Evolutionary conservation across 2,113 vertebrate genomes (phyloP).

Genomic region (Carettochelys insculpta): DNA sequence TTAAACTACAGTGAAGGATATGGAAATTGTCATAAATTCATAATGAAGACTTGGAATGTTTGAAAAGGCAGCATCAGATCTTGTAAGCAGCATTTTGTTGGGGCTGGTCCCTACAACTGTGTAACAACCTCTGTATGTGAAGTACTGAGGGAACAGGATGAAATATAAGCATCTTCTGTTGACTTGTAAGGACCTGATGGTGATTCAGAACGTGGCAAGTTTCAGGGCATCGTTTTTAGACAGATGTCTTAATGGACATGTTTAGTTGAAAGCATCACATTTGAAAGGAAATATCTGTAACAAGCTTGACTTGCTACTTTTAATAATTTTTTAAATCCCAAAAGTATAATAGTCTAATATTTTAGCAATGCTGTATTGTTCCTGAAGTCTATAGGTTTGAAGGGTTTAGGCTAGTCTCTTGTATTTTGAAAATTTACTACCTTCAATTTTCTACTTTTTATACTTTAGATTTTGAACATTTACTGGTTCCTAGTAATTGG

Average conservation of each 20-base stretch:
- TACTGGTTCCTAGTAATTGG: slow-evolving; percentile 7
- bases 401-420: slow-evolving; percentile 29
- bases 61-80: slow-evolving; percentile 35
- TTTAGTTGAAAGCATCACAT: slow-evolving; percentile 46
- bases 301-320: slow-evolving; percentile 28
- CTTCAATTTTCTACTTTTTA: slow-evolving; percentile 66
- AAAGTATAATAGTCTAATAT: slow-evolving; percentile 1
- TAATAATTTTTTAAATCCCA: slow-evolving; percentile 23
- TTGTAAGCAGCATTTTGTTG: background rate
- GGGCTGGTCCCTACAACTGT: slow-evolving; percentile 66
- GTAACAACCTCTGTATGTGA: slow-evolving; percentile 50
- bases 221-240: slow-evolving; percentile 33
- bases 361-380: slow-evolving; percentile 16
- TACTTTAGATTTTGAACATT: slow-evolving; percentile 57
- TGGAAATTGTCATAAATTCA: slow-evolving; percentile 19
- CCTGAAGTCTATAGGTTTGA: slow-evolving; percentile 14
- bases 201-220: slow-evolving; percentile 36
- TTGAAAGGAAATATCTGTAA: slow-evolving; percentile 43
- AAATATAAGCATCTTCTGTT: slow-evolving; percentile 34
- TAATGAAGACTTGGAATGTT: slow-evolving; percentile 17
- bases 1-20: slow-evolving; percentile 11
- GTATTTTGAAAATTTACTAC: slow-evolving; percentile 9
- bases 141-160: slow-evolving; percentile 15
- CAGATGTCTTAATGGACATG: slow-evolving; percentile 48
- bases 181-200: background rate